Evolutionary conservation across 2,797 vertebrate species (phyloP).

Genomic region (Arrhamphus sclerolepis): DNA sequence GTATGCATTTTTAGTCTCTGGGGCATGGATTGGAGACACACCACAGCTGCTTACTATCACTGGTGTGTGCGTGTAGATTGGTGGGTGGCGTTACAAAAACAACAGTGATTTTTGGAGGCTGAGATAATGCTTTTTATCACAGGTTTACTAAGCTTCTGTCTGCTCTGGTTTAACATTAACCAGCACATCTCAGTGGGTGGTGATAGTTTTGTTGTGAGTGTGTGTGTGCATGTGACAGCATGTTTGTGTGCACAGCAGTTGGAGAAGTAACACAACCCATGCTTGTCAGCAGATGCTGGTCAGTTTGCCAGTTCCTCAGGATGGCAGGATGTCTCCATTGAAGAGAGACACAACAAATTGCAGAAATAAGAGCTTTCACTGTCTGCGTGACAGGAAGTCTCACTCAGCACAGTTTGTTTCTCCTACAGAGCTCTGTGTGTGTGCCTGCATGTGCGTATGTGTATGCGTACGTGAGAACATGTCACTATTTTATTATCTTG

Average conservation of each 20-base stretch:
- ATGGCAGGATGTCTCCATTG: constrained; percentile 60
- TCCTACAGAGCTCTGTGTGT: constrained; percentile 31
- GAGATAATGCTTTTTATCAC: constrained; percentile 56
- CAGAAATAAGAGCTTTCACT: constrained; percentile 61
- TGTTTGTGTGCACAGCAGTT: constrained; percentile 44
- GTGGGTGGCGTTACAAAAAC: constrained; percentile 55
- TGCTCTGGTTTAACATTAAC: constrained; percentile 66
- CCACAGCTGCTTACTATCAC: constrained; percentile 58
- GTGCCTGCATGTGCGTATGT: constrained; percentile 25
- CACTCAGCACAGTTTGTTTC: constrained; percentile 64
- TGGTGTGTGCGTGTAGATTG: constrained; percentile 27
- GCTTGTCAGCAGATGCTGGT: constrained; percentile 65
- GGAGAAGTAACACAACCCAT: constrained; percentile 47
- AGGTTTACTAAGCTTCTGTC: constrained; percentile 62
- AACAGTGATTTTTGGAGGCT: constrained; percentile 50
- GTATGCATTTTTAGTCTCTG: constrained; percentile 50
- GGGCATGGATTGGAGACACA: constrained; percentile 50
- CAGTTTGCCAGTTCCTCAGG: constrained; percentile 61
- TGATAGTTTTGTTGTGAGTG: constrained; percentile 30
- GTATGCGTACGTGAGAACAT: constrained; percentile 53
- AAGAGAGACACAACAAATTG: constrained; percentile 40
- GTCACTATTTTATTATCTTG: constrained; percentile 57
- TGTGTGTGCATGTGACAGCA: constrained; percentile 7
- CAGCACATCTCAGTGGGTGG: constrained; percentile 50
- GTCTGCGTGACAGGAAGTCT: constrained; percentile 72